A percentile compares a stretch with the other conserved stretches of the same genome.
phyloP scores from a whole-genome alignment of 2,888 invertebrate species.

The Nemotelus pantherinus region DNA sequence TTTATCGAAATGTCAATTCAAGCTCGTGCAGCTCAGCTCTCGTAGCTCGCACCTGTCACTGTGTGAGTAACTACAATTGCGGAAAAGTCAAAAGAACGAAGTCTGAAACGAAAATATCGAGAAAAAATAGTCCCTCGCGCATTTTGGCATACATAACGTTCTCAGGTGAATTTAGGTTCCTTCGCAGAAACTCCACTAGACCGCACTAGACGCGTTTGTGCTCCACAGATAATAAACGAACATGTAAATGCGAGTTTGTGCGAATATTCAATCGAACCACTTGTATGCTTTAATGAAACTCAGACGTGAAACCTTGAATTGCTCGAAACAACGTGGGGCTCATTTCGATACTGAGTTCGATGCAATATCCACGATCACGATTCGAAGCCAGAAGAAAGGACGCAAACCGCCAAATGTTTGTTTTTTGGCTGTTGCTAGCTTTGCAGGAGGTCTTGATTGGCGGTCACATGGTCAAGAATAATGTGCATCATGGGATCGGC shows the following conservation, averaged over 20 bases:
- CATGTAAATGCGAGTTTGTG: slow-evolving; percentile 1
- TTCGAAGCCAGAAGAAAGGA: too few species aligned
- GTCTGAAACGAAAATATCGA: slow-evolving; percentile 27
- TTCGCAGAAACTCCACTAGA: too few species aligned
- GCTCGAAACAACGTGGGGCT: background rate
- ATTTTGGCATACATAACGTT: background rate
- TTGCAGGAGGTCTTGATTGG: slow-evolving; percentile 43
- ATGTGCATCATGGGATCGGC: slow-evolving; percentile 40
- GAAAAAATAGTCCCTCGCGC: slow-evolving; percentile 32
- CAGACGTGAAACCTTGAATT: slow-evolving; percentile 1
- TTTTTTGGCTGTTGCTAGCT: slow-evolving; percentile 41
- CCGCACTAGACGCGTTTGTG: too few species aligned
- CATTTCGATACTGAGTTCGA: too few species aligned
- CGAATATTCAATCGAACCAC: background rate
- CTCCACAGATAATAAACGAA: background rate
- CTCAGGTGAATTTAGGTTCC: too few species aligned
- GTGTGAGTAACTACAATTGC: slow-evolving; percentile 15
- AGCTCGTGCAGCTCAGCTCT: background rate
- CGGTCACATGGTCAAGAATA: slow-evolving; percentile 46
- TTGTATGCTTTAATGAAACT: slow-evolving; percentile 20
- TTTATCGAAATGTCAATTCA: background rate
- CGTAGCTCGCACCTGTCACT: background rate
- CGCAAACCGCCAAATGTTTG: slow-evolving; percentile 42
- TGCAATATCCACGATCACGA: too few species aligned
- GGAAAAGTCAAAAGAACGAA: slow-evolving; percentile 35